Evolutionary conservation across 2,797 vertebrate genomes (phyloP).

Genomic region (Brachyalestes nurse): DNA sequence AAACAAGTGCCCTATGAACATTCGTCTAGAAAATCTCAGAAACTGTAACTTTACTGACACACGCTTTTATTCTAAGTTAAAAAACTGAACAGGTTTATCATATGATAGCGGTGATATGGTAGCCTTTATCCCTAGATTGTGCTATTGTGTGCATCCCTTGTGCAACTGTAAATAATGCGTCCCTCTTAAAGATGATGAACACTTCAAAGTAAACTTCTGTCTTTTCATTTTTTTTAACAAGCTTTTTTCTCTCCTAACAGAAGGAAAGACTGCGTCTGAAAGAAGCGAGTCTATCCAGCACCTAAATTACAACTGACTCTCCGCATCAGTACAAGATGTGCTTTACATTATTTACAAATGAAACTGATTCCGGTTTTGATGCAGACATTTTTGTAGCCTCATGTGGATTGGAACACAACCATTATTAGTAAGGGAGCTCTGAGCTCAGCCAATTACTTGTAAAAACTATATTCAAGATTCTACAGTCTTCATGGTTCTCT

Average conservation of each 20-base stretch:
- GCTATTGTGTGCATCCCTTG: no score
- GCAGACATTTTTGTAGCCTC: background rate
- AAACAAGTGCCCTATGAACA: background rate
- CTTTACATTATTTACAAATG: background rate
- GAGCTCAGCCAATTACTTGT: background rate
- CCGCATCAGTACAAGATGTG: background rate
- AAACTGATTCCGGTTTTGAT: background rate
- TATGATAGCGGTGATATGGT: background rate
- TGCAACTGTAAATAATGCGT: background rate
- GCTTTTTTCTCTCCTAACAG: constrained; percentile 72
- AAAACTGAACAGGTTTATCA: no score
- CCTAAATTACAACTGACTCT: constrained; percentile 63
- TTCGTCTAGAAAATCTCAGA: no score
- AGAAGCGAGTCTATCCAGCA: constrained; percentile 82
- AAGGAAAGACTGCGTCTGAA: constrained; percentile 93
- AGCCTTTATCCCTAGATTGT: background rate
- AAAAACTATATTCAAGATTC: background rate
- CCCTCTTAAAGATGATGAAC: background rate
- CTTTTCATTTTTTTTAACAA: background rate
- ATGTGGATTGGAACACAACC: background rate
- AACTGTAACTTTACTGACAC: no score
- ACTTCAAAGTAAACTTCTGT: background rate
- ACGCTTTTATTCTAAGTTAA: no score
- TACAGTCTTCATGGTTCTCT: background rate
- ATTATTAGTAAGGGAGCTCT: background rate